These are phyloP conservation scores for Oxyteleia sp. DNA, from an alignment of 2,888 invertebrate species.

Conservation along the genomic window DNA sequence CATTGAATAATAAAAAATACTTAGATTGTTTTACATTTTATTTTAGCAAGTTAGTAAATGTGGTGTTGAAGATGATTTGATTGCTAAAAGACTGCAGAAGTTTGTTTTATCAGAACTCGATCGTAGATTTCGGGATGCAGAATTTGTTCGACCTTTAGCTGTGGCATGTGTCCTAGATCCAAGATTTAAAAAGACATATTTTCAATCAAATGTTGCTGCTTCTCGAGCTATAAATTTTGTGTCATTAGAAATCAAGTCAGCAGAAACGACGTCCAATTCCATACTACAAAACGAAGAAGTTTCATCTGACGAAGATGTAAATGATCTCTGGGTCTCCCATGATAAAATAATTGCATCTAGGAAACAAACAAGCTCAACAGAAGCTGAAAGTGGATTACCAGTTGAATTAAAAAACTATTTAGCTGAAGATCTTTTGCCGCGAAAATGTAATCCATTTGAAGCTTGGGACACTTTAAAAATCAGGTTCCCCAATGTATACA, in stretches of 20 bases:
- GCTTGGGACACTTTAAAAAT: slow-evolving; percentile 21
- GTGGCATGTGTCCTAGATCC: slow-evolving; percentile 25
- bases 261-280: no score
- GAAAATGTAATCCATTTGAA: slow-evolving; percentile 8
- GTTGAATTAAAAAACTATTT: no score
- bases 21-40: no score
- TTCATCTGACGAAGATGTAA: no score
- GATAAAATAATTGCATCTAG: no score
- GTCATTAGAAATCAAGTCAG: no score
- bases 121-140: slow-evolving; percentile 2
- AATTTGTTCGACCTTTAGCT: slow-evolving; percentile 15
- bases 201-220: background rate
- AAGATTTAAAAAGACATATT: slow-evolving; percentile 23
- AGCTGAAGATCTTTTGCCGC: no score
- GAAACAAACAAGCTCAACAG: no score
- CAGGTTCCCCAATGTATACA: slow-evolving; percentile 14
- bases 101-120: slow-evolving; percentile 26
- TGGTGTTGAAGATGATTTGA: slow-evolving; percentile 6
- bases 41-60: slow-evolving; percentile 1
- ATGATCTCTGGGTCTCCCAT: no score
- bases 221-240: slow-evolving; percentile 5
- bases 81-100: slow-evolving; percentile 1
- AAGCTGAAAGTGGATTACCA: no score
- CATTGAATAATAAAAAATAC: no score
- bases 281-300: no score